Base-by-base conservation (phyloP, 2,797 vertebrate genomes). In the Argentina silus region DNA sequence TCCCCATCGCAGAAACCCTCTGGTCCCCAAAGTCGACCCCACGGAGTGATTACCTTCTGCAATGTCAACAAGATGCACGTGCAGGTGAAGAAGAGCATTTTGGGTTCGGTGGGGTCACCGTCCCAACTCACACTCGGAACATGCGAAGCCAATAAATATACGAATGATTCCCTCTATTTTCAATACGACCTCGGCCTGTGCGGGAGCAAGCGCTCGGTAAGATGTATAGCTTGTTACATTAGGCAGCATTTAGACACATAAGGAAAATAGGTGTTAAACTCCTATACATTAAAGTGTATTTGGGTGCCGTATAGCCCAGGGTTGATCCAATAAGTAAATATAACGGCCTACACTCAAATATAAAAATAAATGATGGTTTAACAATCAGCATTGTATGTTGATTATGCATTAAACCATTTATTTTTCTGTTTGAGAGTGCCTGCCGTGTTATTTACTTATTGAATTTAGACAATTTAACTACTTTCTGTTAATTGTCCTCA, bases 121-220 rank as follows among this genome's bases (percentile, higher is more conserved):
- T 68, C 69, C 0, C 53, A 27, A 1, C 78, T 93, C 17, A 85
- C 36, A 19, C 83, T 94, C 53, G 93, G 93, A 0, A 81, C 89
- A 0, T 94, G 93, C 43, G 1, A 7, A 6, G 21, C 75, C 77
- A 91, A 50, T 45, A 83, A 59, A 14, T 45, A 70, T 0, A 89
- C 86, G 0, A n/a, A 53, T 15, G 55, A 87, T 0, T 43, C 73
- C 11, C 1, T 92, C 2, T 55, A 86, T n/a, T 94, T 93, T 75
- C 76, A 88, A 3, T 84, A 85, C 59, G 83, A 86, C n/a, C 27
- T 92, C 1, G 11, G 44, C 8, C 21, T 23, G 78, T 94, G 93
- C 79, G 92, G 86, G 74, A 91, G 88, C 80, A 75, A 72, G 36
- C 81, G 74, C 27, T 70, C 48, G 77, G 91, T 91, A 45, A 91